These are phyloP conservation scores for Leptobrachium ailaonicum DNA, from an alignment of 2,113 vertebrate species.

Conservation along the genomic window DNA sequence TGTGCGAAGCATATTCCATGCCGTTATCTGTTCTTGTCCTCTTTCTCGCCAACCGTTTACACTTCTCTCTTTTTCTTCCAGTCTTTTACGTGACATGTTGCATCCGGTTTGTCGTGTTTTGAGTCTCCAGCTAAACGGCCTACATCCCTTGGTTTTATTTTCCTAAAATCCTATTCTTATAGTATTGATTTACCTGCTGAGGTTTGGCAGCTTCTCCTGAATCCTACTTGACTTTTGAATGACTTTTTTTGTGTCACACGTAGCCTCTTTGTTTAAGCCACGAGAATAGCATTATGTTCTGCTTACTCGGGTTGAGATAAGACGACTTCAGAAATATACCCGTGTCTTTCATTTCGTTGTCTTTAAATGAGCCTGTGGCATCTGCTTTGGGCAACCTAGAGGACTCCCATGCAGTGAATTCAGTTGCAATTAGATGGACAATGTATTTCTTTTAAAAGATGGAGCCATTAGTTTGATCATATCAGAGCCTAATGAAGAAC, in stretches of 20 bases:
- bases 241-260: slow-evolving; percentile 39
- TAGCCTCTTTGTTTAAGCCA: slow-evolving; percentile 20
- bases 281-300: slow-evolving; percentile 17
- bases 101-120: background rate
- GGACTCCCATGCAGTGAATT: slow-evolving; percentile 15
- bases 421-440: slow-evolving; percentile 38
- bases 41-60: no score
- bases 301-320: slow-evolving; percentile 30
- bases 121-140: slow-evolving; percentile 10
- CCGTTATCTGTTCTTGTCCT: no score
- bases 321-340: slow-evolving; percentile 18
- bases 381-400: slow-evolving; percentile 25
- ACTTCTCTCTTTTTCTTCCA: background rate
- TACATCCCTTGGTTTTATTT: slow-evolving; percentile 31
- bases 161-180: slow-evolving; percentile 8
- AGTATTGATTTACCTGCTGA: slow-evolving; percentile 33
- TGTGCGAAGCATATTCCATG: no score
- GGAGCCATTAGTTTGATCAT: slow-evolving; percentile 34
- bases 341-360: slow-evolving; percentile 31
- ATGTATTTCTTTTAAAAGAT: slow-evolving; percentile 36
- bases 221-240: slow-evolving; percentile 32
- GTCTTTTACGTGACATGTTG: background rate
- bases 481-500: slow-evolving; percentile 37
- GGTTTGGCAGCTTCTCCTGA: slow-evolving; percentile 25
- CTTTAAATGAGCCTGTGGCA: slow-evolving; percentile 26